Evolutionary conservation across 2,113 vertebrate genomes (phyloP).

Genomic region (Morone chrysops): DNA sequence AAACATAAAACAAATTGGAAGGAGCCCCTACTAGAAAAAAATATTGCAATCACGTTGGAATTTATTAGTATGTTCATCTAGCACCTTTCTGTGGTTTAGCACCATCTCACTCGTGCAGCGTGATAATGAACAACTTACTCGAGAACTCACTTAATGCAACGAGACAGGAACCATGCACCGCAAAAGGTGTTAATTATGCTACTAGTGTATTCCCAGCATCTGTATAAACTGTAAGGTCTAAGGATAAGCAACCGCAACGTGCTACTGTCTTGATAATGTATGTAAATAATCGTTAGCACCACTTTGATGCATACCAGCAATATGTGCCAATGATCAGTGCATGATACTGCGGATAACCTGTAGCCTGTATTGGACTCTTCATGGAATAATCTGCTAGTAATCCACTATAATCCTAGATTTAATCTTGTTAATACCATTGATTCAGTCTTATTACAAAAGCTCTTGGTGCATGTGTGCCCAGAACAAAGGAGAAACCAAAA

Average conservation of each 20-base stretch:
- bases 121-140: constrained; percentile 55
- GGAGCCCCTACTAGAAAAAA: neutral
- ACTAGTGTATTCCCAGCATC: neutral
- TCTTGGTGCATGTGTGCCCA: neutral
- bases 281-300: constrained; percentile 2
- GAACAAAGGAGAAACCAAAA: constrained; percentile 20
- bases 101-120: constrained; percentile 27
- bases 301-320: constrained; percentile 9
- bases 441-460: constrained; percentile 56
- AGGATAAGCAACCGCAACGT: constrained; percentile 33
- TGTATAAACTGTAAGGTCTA: neutral
- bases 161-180: constrained; percentile 8
- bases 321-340: constrained; percentile 9
- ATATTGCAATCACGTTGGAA: constrained; percentile 20
- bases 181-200: constrained; percentile 22
- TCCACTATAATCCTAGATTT: constrained; percentile 65
- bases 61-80: constrained; percentile 58
- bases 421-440: constrained; percentile 68
- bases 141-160: constrained; percentile 16
- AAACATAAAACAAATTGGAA: neutral
- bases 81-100: constrained; percentile 50
- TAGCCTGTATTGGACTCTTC: constrained; percentile 51
- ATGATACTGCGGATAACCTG: constrained; percentile 51
- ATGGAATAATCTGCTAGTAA: constrained; percentile 67
- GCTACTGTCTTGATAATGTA: neutral